Percentiles rank a stretch among this genome's conserved stretches.
Evolutionary conservation across 2,797 vertebrate species (phyloP).

Genomic region (Sebastes alutus): DNA sequence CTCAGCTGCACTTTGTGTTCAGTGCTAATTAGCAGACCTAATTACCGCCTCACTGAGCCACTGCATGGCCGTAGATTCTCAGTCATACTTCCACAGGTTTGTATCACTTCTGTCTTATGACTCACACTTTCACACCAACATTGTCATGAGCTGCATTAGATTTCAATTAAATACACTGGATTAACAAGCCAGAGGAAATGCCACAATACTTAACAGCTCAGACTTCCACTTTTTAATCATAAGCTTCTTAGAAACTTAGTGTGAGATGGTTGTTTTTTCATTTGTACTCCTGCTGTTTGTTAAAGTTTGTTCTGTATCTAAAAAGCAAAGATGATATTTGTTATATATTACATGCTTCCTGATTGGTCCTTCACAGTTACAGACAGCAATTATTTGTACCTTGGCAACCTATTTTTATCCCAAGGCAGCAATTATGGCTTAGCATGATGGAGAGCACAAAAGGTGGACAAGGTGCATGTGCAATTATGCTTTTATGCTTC

Average conservation of each 20-base stretch:
- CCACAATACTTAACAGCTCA: not conserved
- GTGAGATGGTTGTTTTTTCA: not conserved
- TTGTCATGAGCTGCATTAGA: not conserved
- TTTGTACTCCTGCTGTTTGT: not conserved
- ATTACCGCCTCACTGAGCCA: not conserved
- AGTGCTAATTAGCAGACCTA: too few relatives aligned
- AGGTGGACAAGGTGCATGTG: conserved; percentile 21
- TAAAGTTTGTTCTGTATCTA: not conserved
- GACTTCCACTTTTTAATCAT: not conserved
- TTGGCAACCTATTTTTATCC: conserved; percentile 11
- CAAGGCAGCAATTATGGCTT: conserved; percentile 45
- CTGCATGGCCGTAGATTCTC: not conserved
- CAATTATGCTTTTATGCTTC: conserved; percentile 32
- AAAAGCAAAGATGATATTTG: not conserved
- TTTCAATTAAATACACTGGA: conserved; percentile 21
- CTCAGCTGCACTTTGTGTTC: too few relatives aligned
- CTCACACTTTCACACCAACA: not conserved
- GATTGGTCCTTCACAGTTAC: not conserved
- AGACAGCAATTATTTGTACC: conserved; percentile 1
- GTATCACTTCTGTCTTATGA: not conserved
- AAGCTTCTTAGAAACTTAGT: conserved; percentile 1
- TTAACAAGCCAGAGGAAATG: conserved; percentile 3
- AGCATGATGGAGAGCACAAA: conserved; percentile 11
- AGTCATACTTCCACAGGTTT: not conserved
- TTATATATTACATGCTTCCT: not conserved